Conservation (phyloP, 2,888 invertebrate genomes). For the Lithophane semibrunnea region DNA sequence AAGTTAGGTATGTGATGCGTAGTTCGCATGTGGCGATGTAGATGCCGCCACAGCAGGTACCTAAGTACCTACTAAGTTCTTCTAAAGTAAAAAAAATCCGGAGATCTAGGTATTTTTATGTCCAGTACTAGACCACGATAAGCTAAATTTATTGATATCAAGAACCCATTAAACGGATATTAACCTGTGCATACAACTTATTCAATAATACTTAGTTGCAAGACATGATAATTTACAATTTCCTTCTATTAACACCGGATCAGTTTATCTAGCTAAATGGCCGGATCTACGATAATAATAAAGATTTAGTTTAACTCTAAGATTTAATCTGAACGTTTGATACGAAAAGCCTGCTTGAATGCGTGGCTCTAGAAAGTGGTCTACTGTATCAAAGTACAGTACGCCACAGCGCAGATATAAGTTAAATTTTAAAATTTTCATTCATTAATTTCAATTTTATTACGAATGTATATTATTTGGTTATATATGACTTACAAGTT, state of each 20-base stretch:
- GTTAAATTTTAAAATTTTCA: too few species aligned
- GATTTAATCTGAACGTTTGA: conserved; percentile 22
- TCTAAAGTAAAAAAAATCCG: background rate
- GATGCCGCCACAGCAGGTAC: too few species aligned
- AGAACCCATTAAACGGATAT: background rate
- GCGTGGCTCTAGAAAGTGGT: background rate
- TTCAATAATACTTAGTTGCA: background rate
- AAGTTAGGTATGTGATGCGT: too few species aligned
- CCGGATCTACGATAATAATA: conserved; percentile 31
- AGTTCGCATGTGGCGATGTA: too few species aligned
- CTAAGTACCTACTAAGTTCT: too few species aligned
- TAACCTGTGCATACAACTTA: background rate
- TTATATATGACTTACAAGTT: too few species aligned
- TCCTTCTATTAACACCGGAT: conserved; percentile 46
- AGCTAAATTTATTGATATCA: background rate
- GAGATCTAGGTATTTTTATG: background rate
- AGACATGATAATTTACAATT: conserved; percentile 27
- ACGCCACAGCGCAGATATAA: too few species aligned
- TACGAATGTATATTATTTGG: too few species aligned
- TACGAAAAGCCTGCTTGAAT: background rate
- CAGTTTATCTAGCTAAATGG: conserved; percentile 8
- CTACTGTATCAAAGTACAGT: background rate
- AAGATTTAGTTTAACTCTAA: conserved; percentile 1
- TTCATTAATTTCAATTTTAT: too few species aligned
- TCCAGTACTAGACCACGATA: background rate